A percentile compares a stretch with the other conserved stretches of the same genome.
Evolutionary conservation across 2,888 invertebrate genomes (phyloP).

Genomic region (Drosophila sordidula): DNA sequence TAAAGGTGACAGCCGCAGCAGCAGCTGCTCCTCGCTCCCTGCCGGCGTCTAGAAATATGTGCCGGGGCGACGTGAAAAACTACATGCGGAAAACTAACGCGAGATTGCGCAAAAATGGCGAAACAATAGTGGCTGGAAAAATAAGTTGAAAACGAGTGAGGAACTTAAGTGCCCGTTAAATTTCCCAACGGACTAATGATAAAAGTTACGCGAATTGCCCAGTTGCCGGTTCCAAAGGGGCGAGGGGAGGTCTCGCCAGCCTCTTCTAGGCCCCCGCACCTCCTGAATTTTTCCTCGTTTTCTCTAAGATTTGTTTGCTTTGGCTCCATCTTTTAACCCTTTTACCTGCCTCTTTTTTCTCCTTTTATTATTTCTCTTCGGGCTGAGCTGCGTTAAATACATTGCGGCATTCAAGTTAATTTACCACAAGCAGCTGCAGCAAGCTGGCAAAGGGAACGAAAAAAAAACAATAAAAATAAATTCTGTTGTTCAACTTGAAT

Average conservation of each 20-base stretch:
- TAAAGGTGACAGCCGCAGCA: conserved; percentile 72
- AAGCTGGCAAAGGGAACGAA: conserved; percentile 23
- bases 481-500: conserved; percentile 43
- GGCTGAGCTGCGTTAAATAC: conserved; percentile 68
- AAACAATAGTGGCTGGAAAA: conserved; percentile 68
- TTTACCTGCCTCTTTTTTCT: conserved; percentile 27
- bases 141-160: conserved; percentile 69
- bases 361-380: conserved; percentile 21
- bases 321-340: conserved; percentile 56
- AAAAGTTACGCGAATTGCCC: conserved; percentile 73
- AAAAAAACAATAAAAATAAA: conserved; percentile 28
- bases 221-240: conserved; percentile 23
- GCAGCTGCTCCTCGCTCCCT: neutral
- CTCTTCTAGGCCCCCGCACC: neutral
- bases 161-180: conserved; percentile 83
- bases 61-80: conserved; percentile 11
- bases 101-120: conserved; percentile 57
- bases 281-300: conserved; percentile 1
- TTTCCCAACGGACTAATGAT: conserved; percentile 84
- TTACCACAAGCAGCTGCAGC: conserved; percentile 58
- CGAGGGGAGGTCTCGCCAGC: neutral
- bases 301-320: conserved; percentile 33
- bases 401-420: conserved; percentile 79
- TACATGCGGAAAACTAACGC: conserved; percentile 38
- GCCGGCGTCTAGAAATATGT: conserved; percentile 22